These are phyloP conservation scores for Osmoderma eremita DNA, from an alignment of 2,888 invertebrate species.

Conservation along the genomic window DNA sequence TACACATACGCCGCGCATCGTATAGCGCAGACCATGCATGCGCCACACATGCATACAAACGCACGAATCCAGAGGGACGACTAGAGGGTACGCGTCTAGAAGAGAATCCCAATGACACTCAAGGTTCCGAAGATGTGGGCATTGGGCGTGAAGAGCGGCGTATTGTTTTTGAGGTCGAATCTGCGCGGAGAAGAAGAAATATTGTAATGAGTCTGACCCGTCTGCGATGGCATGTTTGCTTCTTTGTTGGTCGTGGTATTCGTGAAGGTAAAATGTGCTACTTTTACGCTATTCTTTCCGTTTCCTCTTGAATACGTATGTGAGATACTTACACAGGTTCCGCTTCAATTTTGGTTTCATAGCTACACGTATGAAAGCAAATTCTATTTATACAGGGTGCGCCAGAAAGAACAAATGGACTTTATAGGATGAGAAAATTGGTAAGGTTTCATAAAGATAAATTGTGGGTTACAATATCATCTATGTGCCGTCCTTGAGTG, in stretches of 20 bases:
- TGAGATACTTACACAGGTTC: too few relatives aligned
- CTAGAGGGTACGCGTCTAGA: conserved; percentile 2
- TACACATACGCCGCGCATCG: conserved; percentile 2
- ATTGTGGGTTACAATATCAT: too few relatives aligned
- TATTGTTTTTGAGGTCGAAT: conserved; percentile 38
- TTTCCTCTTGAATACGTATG: too few relatives aligned
- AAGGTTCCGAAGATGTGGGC: conserved; percentile 44
- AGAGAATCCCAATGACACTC: conserved; percentile 39
- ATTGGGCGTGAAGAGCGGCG: conserved; percentile 36
- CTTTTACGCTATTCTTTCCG: neutral
- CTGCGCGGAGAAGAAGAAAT: neutral
- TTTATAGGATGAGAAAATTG: too few relatives aligned
- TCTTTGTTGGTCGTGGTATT: neutral
- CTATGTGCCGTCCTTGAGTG: too few relatives aligned
- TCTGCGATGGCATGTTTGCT: conserved; percentile 2
- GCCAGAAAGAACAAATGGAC: too few relatives aligned
- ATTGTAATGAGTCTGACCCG: neutral
- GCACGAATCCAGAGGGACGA: conserved; percentile 8
- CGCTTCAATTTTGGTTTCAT: too few relatives aligned
- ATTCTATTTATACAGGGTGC: too few relatives aligned
- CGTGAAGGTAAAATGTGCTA: neutral
- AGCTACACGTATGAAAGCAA: too few relatives aligned
- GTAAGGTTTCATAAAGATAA: too few relatives aligned
- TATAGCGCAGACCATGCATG: conserved; percentile 6
- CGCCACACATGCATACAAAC: conserved; percentile 4